Base-by-base conservation (phyloP, 2,113 vertebrate genomes). In the Xiphias gladius region DNA sequence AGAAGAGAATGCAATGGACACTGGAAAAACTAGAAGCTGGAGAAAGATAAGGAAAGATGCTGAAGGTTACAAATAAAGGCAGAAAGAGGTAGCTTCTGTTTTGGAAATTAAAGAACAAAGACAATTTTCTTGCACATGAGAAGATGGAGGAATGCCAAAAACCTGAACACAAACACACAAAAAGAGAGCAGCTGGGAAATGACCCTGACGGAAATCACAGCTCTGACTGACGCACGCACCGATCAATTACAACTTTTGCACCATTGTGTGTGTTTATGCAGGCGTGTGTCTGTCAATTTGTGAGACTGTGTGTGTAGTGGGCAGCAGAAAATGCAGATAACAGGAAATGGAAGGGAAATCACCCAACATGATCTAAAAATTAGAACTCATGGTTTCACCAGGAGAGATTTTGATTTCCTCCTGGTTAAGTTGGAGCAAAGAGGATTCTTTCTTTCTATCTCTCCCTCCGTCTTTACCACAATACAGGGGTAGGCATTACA, bases 151-250 rank as follows among this genome's bases (percentile, higher is more conserved):
- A 30, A 50, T 0, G 5, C 5, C 14, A 64, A 73, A n/a, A 41
- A 57, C 26, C 6, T 24, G 9, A 39, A 69, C 66, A 32, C 52
- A 65, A 46, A 46, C 26, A 30, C 64, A 55, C 64, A 71, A 39
- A 70, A 39, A 69, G 32, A 70, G 52, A 65, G 26, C 78, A 75
- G 73, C 55, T 69, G 57, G 54, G 68, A 86, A 69, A 28, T 63
- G 39, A 79, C 65, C 85, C 46, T 50, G 12, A 65, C 82, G 88
- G 83, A 90, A 93, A 89, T 84, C 62, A 65, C 20, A 59, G 57
- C 59, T 79, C 59, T 81, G 74, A 89, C 8, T 86, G 88, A 80
- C 74, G 13, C 41, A 37, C 50, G 52, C 52, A 54, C 50, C 0
- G 30, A 77, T 83, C 80, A 64, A 82, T 88, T 79, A 58, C 82